Conservation (phyloP, 2,797 vertebrate genomes). For the Pelodytes ibericus region DNA sequence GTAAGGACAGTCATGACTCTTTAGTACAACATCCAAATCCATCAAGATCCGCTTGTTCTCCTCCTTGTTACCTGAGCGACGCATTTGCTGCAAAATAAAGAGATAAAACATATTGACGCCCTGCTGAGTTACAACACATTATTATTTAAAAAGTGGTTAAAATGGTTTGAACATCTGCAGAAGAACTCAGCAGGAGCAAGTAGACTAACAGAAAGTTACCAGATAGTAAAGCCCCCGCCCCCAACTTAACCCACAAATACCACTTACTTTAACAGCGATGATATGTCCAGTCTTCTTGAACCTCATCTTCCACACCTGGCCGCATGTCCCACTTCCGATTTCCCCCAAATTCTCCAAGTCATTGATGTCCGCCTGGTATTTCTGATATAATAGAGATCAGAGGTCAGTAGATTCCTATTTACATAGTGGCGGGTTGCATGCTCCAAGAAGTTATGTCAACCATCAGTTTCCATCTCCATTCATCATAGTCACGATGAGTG, state of each 20-base stretch:
- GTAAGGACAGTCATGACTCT: conserved; percentile 95
- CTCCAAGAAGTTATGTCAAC: no score
- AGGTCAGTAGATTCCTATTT: background rate
- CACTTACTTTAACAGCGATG: conserved; percentile 89
- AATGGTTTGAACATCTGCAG: no score
- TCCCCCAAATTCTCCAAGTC: conserved; percentile 91
- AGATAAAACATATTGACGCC: no score
- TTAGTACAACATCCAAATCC: conserved; percentile 94
- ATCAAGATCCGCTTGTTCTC: conserved; percentile 95
- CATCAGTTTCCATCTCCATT: no score
- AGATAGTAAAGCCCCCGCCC: background rate
- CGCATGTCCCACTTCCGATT: conserved; percentile 93
- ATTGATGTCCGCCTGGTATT: conserved; percentile 90
- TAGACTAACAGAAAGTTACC: background rate
- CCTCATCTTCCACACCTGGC: conserved; percentile 93
- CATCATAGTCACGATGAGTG: no score
- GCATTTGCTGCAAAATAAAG: conserved; percentile 84
- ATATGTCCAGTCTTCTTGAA: conserved; percentile 90
- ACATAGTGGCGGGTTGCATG: no score
- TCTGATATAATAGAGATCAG: conserved; percentile 65
- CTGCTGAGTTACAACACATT: no score
- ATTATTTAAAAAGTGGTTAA: no score
- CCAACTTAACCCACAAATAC: no score
- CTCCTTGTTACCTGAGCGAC: conserved; percentile 91
- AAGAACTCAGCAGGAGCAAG: no score